A percentile compares a stretch with the other conserved stretches of the same genome.
phyloP scores from a whole-genome alignment of 2,888 invertebrate species.

The Bhutanitis thaidina region DNA sequence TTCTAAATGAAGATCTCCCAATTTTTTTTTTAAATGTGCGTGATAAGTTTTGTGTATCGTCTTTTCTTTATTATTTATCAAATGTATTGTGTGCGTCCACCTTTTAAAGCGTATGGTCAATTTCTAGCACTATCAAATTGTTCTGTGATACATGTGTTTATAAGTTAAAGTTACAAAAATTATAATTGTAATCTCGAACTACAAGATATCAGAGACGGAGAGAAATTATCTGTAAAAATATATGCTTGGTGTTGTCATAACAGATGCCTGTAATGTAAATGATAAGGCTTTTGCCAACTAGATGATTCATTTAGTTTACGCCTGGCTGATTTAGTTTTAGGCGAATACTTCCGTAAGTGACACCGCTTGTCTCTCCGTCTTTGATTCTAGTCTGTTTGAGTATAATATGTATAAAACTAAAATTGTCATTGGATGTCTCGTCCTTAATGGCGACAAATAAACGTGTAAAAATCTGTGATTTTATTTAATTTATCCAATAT shows the following conservation, averaged over 20 bases:
- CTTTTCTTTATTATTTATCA: conserved; percentile 21
- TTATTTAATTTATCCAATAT: no score
- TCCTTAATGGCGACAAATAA: conserved; percentile 71
- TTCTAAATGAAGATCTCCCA: conserved; percentile 16
- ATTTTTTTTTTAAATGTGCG: conserved; percentile 15
- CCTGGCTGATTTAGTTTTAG: neutral
- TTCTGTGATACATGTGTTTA: conserved; percentile 76
- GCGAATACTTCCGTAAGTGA: neutral
- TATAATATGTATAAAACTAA: conserved; percentile 34
- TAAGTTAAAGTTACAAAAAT: conserved; percentile 53
- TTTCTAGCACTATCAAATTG: conserved; percentile 76
- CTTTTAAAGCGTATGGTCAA: conserved; percentile 65
- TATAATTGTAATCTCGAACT: conserved; percentile 26
- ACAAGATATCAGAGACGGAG: conserved; percentile 15
- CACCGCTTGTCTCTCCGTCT: conserved; percentile 5
- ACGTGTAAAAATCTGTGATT: conserved; percentile 42
- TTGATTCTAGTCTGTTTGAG: conserved; percentile 16
- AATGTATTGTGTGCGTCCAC: conserved; percentile 51
- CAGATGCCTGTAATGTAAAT: neutral
- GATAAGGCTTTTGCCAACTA: neutral
- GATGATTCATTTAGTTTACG: neutral
- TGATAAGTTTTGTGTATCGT: conserved; percentile 19
- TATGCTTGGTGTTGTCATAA: neutral
- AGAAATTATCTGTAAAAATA: neutral
- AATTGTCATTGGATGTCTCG: conserved; percentile 67